Evolutionary conservation across 2,888 invertebrate species (phyloP), one percentile per base, ranked within the genome.

Genomic region (Nipponacmea schrenckii): DNA sequence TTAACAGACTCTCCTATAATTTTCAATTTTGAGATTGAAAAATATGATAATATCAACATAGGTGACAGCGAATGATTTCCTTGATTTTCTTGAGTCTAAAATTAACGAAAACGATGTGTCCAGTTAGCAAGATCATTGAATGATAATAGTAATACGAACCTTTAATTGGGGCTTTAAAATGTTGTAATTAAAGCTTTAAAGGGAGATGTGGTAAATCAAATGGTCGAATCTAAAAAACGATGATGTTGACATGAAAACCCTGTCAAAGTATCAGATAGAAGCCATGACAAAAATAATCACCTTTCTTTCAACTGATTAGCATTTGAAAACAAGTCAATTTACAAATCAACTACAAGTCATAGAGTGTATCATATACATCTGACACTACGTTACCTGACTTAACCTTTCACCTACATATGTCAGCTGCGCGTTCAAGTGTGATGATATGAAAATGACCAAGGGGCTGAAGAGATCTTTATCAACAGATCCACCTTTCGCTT

Each of bases 321-420:
- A 56, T 56, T 56, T 56, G 56, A 56, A 56, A 56, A 56, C 56
- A 56, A 56, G 56, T 56, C 56, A 56, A 56, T 56, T 56, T 56
- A 24, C 56, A 56, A 56, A 56, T 56, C 56, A 56, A 56, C 56
- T 24, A 24, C 56, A 56, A 56, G 56, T 56, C 56, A 56, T 56
- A 24, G 56, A 24, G 56, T 56, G 56, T 56, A 56, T 56, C 56
- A 12, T 56, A 24, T 56, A 24, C 56, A 56, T 56, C 56, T 56
- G 56, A 56, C 56, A 56, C 56, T 56, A 56, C 56, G 56, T 56
- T 56, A 56, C 56, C 56, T 56, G 56, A 24, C 56, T 24, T 56
- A 56, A 56, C 56, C 56, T 56, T 56, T 56, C 20, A 56, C 56
- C 56, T 24, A 14, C n/a, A 56, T 24, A 20, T 56, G 56, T 56